Base-by-base conservation (phyloP, 1,140 invertebrate species). In the Ceratina calcarata region DNA sequence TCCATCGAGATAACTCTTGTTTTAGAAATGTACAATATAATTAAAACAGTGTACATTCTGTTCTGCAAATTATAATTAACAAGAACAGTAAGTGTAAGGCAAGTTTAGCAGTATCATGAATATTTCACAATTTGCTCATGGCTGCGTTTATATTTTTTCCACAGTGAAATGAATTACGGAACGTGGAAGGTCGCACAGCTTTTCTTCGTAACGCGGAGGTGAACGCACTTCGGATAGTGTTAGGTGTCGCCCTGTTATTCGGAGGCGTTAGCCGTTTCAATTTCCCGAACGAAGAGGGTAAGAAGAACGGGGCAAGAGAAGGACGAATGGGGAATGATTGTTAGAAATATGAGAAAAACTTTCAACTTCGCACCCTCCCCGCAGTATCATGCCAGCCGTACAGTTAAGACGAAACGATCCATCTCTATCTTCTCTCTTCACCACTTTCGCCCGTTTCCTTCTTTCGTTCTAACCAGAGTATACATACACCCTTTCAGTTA, bases 271-370 rank as follows among this genome's bases (percentile, higher is more conserved):
- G 84, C 77, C 77, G 81, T 86, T 86, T 86, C 77, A 83, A 86
- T 86, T 86, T 86, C 72, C 32, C 84, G 77, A 71, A 79, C 73
- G 72, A 71, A 64, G 55, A 55, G 18, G 32, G 13, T 57, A 49
- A 20, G 20, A 45, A 45, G 57, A 37, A 24, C 22, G 69, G 12
- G 37, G 61, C n/a, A 32, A 64, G 71, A n/a, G 67, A 45, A 64
- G 61, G 27, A 81, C 24, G 75, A 69, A 74, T 18, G 57, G 61
- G 53, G 64, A 37, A 53, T 74, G 84, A 86, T 86, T 86, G 84
- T 86, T 86, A 60, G 84, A 86, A 86, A 86, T 86, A 86, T 86
- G 85, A 86, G 77, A 80, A 67, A 86, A 86, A 86, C 81, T 86
- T 86, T 86, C 80, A 83, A 83, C 84, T 61, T 12, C 15, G 66